phyloP scores from a whole-genome alignment of 2,797 vertebrate species.

The Glyptemys insculpta region DNA sequence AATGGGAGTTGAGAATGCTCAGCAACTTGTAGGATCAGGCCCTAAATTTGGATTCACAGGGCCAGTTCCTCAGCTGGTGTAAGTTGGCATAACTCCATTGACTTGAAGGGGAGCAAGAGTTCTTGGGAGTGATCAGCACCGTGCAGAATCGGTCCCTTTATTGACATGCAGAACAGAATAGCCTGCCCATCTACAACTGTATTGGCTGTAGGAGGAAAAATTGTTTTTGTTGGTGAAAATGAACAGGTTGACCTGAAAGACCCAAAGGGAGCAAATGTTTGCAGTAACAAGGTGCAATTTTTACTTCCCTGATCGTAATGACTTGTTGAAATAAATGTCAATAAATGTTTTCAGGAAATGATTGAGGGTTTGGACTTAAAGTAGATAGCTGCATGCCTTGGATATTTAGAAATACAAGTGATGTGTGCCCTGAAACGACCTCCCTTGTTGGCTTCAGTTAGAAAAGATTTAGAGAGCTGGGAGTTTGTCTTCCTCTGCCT shows the following conservation, averaged over 20 bases:
- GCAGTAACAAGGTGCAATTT: not conserved
- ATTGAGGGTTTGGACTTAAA: constrained; percentile 9
- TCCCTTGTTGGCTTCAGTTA: not conserved
- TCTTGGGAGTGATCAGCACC: not conserved
- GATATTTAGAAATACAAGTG: constrained; percentile 44
- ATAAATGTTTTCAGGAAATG: constrained; percentile 47
- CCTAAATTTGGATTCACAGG: not conserved
- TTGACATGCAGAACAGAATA: not conserved
- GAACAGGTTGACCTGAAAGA: not conserved
- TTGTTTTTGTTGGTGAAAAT: not conserved
- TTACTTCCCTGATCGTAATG: not conserved
- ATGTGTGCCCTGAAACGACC: not conserved
- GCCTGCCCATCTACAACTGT: not conserved
- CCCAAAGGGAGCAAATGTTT: not conserved
- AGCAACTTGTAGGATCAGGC: not conserved
- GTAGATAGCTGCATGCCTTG: not conserved
- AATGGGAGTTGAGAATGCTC: not conserved
- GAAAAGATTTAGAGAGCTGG: not conserved
- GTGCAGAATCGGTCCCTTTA: fast-evolving
- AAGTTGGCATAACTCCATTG: not conserved
- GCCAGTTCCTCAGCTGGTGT: not conserved
- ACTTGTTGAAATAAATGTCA: constrained; percentile 30
- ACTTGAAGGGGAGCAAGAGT: not conserved
- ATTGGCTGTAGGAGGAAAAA: not conserved
- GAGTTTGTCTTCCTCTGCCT: not conserved